Percentiles rank a stretch among this genome's conserved stretches.
phyloP scores from a whole-genome alignment of 2,888 invertebrate genomes.

The Ophion obscuratus region DNA sequence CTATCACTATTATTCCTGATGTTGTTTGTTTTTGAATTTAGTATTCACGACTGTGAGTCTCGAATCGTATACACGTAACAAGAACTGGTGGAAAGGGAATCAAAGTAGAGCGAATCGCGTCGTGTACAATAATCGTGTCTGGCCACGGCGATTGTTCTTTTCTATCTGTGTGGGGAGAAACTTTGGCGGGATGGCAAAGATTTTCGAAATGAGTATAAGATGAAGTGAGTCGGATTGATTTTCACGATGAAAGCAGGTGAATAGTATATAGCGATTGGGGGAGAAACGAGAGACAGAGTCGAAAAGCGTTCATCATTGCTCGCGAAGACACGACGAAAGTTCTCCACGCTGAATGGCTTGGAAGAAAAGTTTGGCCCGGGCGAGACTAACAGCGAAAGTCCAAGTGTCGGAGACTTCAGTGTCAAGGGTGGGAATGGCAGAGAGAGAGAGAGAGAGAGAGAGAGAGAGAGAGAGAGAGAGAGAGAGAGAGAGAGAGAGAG shows the following conservation, averaged over 20 bases:
- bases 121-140: neutral
- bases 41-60: too few relatives aligned
- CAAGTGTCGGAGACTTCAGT: conserved; percentile 53
- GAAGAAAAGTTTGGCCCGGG: conserved; percentile 57
- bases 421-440: conserved; percentile 39
- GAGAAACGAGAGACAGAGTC: conserved; percentile 11
- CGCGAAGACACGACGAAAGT: conserved; percentile 60
- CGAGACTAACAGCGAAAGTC: conserved; percentile 48
- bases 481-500: conserved; percentile 5
- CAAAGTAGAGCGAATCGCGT: neutral
- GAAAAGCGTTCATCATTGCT: conserved; percentile 61
- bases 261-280: conserved; percentile 12
- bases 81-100: neutral
- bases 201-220: conserved; percentile 44
- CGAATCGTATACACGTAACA: neutral
- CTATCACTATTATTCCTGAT: too few relatives aligned
- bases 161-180: conserved; percentile 12
- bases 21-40: too few relatives aligned
- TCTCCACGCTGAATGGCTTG: conserved; percentile 37
- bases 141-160: conserved; percentile 2
- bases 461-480: conserved; percentile 5
- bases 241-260: conserved; percentile 18
- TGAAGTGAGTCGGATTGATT: conserved; percentile 58
- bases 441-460: conserved; percentile 4
- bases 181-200: conserved; percentile 35